phyloP scores from a whole-genome alignment of 2,797 vertebrate genomes.

The Pterois miles region DNA sequence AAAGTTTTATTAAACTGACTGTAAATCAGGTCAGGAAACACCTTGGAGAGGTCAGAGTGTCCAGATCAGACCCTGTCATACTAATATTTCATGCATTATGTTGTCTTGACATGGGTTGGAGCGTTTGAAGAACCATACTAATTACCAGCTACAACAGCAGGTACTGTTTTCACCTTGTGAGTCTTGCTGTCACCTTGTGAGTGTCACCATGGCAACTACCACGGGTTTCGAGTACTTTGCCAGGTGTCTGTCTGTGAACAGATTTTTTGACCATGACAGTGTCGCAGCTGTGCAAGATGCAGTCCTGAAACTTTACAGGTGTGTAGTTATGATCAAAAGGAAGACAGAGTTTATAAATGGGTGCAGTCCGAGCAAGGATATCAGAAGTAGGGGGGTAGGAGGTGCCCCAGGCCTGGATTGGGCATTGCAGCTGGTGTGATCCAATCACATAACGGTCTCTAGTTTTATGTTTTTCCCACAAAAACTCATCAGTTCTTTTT shows the following conservation, averaged over 20 bases:
- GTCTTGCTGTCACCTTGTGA: not conserved
- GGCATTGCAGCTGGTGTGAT: not conserved
- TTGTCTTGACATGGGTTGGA: not conserved
- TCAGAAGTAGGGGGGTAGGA: not conserved
- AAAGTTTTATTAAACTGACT: not conserved
- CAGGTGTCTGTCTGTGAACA: not conserved
- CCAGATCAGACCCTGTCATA: not conserved
- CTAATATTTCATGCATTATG: not conserved
- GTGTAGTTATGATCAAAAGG: not conserved
- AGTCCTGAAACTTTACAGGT: not conserved
- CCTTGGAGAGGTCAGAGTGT: not conserved
- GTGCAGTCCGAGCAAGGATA: not conserved
- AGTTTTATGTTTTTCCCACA: not conserved
- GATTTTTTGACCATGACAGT: not conserved
- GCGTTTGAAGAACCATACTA: not conserved
- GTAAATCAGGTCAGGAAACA: not conserved
- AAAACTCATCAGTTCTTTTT: not conserved
- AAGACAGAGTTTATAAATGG: not conserved
- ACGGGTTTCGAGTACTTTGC: not conserved
- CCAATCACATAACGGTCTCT: not conserved
- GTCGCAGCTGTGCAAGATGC: not conserved
- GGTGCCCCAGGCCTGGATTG: not conserved
- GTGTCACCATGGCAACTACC: not conserved
- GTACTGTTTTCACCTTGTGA: not conserved
- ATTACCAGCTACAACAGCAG: not conserved